Conservation (phyloP, 2,888 invertebrate genomes). For the Ormyrus thymus region DNA sequence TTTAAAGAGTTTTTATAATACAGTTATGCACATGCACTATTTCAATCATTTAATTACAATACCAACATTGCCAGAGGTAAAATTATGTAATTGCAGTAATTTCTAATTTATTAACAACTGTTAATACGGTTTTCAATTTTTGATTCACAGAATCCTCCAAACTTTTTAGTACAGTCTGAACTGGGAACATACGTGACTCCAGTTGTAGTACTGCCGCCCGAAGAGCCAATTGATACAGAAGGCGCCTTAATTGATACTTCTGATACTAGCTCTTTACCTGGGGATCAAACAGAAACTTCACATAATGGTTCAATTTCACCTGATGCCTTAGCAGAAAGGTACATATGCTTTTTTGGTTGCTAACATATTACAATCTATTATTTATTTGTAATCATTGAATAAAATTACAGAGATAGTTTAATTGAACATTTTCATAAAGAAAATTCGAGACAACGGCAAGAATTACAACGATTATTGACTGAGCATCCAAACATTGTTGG, state of each 20-base stretch:
- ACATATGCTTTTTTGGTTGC: constrained; percentile 38
- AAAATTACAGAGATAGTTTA: constrained; percentile 80
- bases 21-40: constrained; percentile 95
- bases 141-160: constrained; percentile 86
- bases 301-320: constrained; percentile 76
- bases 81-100: constrained; percentile 44
- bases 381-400: constrained; percentile 3
- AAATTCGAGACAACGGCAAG: constrained; percentile 81
- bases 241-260: constrained; percentile 83
- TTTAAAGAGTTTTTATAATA: constrained; percentile 94
- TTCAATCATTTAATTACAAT: constrained; percentile 96
- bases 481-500: constrained; percentile 70
- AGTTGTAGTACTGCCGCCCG: constrained; percentile 89
- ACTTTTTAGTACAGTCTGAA: constrained; percentile 94
- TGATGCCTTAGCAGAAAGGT: constrained; percentile 76
- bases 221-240: constrained; percentile 78
- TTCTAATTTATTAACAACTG: constrained; percentile 8
- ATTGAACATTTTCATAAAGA: constrained; percentile 89
- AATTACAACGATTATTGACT: constrained; percentile 67
- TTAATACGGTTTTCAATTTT: constrained; percentile 28
- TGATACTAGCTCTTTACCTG: constrained; percentile 76
- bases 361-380: background rate
- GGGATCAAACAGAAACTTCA: constrained; percentile 68
- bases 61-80: constrained; percentile 91
- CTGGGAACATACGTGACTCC: constrained; percentile 95